Evolutionary conservation across 2,888 invertebrate species (phyloP).

Genomic region (Desoria tigrina): DNA sequence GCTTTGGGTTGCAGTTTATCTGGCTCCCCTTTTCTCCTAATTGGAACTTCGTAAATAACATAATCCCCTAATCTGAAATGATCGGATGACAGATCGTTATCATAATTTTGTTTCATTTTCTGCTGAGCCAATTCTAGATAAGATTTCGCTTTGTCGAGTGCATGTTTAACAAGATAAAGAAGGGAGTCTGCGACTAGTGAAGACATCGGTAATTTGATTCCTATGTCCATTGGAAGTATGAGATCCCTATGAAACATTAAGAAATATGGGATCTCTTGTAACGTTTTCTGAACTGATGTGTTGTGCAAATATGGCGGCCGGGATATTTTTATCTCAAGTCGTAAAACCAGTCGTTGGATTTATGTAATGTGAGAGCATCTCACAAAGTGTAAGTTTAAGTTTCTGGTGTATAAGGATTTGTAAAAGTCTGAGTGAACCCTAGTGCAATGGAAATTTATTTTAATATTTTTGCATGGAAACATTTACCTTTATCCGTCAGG

Average conservation of each 20-base stretch:
- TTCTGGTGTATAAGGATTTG: constrained; percentile 43
- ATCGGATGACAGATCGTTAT: not conserved
- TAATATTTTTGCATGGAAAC: constrained; percentile 40
- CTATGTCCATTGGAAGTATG: constrained; percentile 38
- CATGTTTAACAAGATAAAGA: not conserved
- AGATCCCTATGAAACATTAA: constrained; percentile 44
- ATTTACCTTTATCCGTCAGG: constrained; percentile 43
- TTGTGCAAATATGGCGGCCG: constrained; percentile 41
- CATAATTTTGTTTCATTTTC: constrained; percentile 7
- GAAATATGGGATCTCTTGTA: constrained; percentile 41
- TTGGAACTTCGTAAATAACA: constrained; percentile 22
- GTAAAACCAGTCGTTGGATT: too few species aligned
- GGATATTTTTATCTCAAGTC: constrained; percentile 46
- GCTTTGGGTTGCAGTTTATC: constrained; percentile 28
- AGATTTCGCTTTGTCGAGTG: constrained; percentile 10
- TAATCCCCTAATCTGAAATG: constrained; percentile 23
- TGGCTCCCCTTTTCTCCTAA: constrained; percentile 23
- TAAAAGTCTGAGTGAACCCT: constrained; percentile 34
- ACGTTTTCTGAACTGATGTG: constrained; percentile 32
- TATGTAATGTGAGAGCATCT: too few species aligned
- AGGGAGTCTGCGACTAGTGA: constrained; percentile 14
- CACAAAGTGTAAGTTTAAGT: too few species aligned
- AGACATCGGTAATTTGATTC: constrained; percentile 15
- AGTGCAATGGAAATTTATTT: constrained; percentile 8
- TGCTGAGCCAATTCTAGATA: constrained; percentile 1